phyloP scores from a whole-genome alignment of 2,113 vertebrate genomes.

The Pachyramphus minor region DNA sequence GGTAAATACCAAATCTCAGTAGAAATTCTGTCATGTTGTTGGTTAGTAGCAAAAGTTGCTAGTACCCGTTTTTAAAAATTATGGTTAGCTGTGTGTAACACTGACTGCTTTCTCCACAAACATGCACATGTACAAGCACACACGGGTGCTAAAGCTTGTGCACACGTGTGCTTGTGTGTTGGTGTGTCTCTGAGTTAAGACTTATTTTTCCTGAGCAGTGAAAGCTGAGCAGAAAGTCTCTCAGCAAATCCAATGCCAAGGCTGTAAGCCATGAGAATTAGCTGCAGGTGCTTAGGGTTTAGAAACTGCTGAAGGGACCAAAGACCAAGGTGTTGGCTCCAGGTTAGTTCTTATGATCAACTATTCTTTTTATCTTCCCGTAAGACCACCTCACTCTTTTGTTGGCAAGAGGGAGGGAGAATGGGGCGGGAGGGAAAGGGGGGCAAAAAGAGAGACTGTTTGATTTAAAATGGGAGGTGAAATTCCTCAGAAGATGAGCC shows the following conservation, averaged over 20 bases:
- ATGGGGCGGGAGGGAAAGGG: background rate
- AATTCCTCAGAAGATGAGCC: slow-evolving; percentile 65
- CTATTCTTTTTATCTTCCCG: slow-evolving; percentile 84
- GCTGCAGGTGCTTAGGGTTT: slow-evolving; percentile 85
- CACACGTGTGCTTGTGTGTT: accelerated
- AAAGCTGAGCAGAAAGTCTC: slow-evolving; percentile 51
- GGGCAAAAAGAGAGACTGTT: slow-evolving; percentile 54
- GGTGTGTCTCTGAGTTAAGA: background rate
- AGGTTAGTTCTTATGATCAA: slow-evolving; percentile 90
- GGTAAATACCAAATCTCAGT: background rate
- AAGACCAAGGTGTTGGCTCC: slow-evolving; percentile 84
- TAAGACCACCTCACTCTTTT: slow-evolving; percentile 73
- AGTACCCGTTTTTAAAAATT: background rate
- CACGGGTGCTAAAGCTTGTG: background rate
- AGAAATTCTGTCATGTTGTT: background rate
- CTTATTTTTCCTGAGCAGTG: slow-evolving; percentile 44
- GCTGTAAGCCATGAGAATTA: slow-evolving; percentile 80
- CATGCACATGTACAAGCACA: accelerated
- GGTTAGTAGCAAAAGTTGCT: background rate
- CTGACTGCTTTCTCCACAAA: background rate
- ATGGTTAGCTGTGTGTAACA: accelerated
- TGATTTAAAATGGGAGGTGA: slow-evolving; percentile 71
- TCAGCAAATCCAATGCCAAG: slow-evolving; percentile 75
- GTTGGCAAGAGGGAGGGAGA: slow-evolving; percentile 50
- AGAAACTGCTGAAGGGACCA: slow-evolving; percentile 86